Evolutionary conservation across 2,888 invertebrate genomes (phyloP).

Genomic region (Patella pellucida): DNA sequence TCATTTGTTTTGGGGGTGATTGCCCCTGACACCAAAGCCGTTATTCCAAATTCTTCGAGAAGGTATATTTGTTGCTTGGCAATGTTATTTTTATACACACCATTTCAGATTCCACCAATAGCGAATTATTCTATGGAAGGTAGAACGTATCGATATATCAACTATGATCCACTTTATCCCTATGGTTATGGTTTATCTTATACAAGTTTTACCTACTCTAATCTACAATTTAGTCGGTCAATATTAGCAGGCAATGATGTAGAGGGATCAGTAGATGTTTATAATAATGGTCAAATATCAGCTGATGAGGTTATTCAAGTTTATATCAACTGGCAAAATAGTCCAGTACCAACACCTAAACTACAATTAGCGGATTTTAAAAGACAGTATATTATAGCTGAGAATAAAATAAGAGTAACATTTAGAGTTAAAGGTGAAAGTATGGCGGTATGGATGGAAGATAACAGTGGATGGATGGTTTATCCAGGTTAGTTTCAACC

Average conservation of each 20-base stretch:
- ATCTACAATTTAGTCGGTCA: slow-evolving; percentile 28
- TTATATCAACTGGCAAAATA: slow-evolving; percentile 57
- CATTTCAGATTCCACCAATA: slow-evolving; percentile 42
- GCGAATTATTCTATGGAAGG: slow-evolving; percentile 50
- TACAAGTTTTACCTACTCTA: slow-evolving; percentile 41
- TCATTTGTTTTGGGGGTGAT: too few species aligned
- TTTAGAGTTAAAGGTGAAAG: slow-evolving; percentile 44
- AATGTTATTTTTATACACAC: too few species aligned
- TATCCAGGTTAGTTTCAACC: slow-evolving; percentile 43
- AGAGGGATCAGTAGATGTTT: slow-evolving; percentile 44
- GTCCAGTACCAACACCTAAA: slow-evolving; percentile 45
- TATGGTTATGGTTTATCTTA: slow-evolving; percentile 61
- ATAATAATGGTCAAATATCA: slow-evolving; percentile 48
- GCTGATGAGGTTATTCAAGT: slow-evolving; percentile 62
- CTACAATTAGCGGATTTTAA: slow-evolving; percentile 54
- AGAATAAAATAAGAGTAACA: slow-evolving; percentile 28
- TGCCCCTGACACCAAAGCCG: too few species aligned
- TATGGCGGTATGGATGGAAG: slow-evolving; percentile 52
- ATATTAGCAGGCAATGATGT: slow-evolving; percentile 49
- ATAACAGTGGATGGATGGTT: slow-evolving; percentile 43
- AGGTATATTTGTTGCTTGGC: too few species aligned
- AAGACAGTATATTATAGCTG: slow-evolving; percentile 34
- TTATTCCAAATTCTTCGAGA: too few species aligned
- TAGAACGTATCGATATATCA: slow-evolving; percentile 58
- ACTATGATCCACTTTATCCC: slow-evolving; percentile 53